Conservation (phyloP, 2,113 vertebrate genomes). For the Cebus imitator region DNA sequence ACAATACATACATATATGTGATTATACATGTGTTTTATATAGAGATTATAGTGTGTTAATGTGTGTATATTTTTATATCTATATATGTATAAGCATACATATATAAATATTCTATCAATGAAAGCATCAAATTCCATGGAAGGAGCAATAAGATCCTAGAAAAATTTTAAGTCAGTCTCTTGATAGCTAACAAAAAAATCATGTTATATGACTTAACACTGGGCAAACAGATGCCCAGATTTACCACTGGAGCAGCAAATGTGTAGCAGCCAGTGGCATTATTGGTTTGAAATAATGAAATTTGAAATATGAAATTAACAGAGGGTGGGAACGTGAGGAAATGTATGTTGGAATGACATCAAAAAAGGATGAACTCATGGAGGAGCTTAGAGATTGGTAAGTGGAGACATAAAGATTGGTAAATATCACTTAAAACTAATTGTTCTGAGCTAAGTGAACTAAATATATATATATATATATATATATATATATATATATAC, state of each 20-base stretch:
- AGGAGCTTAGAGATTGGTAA: slow-evolving; percentile 46
- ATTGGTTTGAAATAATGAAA: no score
- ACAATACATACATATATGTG: slow-evolving; percentile 85
- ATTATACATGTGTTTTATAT: slow-evolving; percentile 77
- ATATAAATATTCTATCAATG: slow-evolving; percentile 82
- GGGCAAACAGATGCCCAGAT: not conserved
- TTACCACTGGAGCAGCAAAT: not conserved
- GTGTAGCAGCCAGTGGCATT: not conserved
- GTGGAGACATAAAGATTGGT: slow-evolving; percentile 12
- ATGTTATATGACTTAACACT: slow-evolving; percentile 6
- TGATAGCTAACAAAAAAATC: slow-evolving; percentile 55
- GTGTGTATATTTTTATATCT: slow-evolving; percentile 69
- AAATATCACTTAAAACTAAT: slow-evolving; percentile 56
- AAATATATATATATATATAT: not conserved
- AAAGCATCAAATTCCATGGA: slow-evolving; percentile 97
- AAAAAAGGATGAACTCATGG: slow-evolving; percentile 34
- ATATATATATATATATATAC: no score
- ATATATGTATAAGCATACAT: slow-evolving; percentile 81
- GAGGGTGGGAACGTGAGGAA: not conserved
- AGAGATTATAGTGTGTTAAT: slow-evolving; percentile 76
- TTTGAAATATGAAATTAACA: not conserved
- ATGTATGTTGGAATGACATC: slow-evolving; percentile 20
- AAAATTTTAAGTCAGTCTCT: not conserved
- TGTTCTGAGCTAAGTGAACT: not conserved
- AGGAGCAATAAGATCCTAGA: slow-evolving; percentile 63